These are phyloP conservation scores for Dasyurus viverrinus DNA, from an alignment of 2,113 vertebrate genomes.

Conservation along the genomic window DNA sequence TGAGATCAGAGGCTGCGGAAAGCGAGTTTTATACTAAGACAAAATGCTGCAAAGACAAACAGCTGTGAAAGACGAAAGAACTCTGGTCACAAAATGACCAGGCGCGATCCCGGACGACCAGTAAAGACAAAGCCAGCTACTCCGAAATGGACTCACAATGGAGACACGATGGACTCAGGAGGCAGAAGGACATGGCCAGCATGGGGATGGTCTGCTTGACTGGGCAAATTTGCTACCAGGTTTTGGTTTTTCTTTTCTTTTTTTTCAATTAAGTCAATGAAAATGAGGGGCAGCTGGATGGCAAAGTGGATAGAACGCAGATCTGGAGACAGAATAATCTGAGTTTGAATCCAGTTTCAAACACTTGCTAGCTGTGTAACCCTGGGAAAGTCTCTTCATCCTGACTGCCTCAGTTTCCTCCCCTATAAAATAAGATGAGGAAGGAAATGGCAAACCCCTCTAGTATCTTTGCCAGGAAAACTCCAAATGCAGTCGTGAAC, in stretches of 20 bases:
- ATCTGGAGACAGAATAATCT: background rate
- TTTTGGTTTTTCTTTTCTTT: background rate
- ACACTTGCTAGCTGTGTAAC: background rate
- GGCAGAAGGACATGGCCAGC: background rate
- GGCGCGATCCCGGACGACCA: background rate
- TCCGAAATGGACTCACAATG: background rate
- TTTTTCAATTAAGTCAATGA: background rate
- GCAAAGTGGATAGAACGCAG: background rate
- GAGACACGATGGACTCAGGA: background rate
- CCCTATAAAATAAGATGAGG: background rate
- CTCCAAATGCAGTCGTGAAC: background rate
- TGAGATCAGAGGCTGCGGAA: background rate
- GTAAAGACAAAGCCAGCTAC: background rate
- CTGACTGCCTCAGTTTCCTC: background rate
- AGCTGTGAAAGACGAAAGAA: background rate
- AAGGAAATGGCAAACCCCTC: background rate
- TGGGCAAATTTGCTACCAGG: background rate
- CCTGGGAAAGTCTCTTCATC: background rate
- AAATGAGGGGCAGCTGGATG: background rate
- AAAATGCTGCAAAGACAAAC: background rate
- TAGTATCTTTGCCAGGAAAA: background rate
- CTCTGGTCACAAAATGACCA: background rate
- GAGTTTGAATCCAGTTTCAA: background rate
- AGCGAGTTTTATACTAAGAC: background rate
- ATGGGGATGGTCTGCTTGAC: background rate